Percentiles rank a stretch among this genome's conserved stretches.
phyloP scores from a whole-genome alignment of 1,140 invertebrate species.

The Steinernema feltiae region DNA sequence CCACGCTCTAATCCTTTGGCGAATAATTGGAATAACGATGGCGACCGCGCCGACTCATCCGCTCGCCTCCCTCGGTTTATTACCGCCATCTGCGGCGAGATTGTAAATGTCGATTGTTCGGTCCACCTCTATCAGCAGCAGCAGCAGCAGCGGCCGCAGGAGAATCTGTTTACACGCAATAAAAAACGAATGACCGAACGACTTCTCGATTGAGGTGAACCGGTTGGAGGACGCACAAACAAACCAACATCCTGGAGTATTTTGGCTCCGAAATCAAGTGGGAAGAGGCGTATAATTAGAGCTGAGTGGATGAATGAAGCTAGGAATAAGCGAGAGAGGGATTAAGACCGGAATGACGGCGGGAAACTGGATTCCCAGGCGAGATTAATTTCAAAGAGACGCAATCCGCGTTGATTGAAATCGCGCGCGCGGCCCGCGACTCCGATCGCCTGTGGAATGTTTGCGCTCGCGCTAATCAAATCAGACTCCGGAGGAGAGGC shows the following conservation, averaged over 20 bases:
- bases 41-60: neutral
- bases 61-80: neutral
- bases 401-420: constrained; percentile 7
- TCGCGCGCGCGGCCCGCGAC: neutral
- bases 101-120: neutral
- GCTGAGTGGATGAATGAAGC: neutral
- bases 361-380: neutral
- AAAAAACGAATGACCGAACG: too few species aligned
- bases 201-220: too few species aligned
- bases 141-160: too few species aligned
- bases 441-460: neutral
- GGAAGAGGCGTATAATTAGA: neutral
- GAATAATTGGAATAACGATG: neutral
- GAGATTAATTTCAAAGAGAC: constrained; percentile 10
- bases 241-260: too few species aligned
- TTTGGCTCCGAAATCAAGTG: neutral
- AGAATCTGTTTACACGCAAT: neutral
- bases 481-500: neutral
- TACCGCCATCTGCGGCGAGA: neutral
- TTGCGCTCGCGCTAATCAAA: neutral
- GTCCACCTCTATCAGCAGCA: too few species aligned
- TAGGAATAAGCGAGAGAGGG: neutral
- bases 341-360: neutral
- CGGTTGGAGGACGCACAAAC: too few species aligned
- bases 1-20: neutral